Evolutionary conservation across 2,888 invertebrate species (phyloP), one percentile per base, ranked within the genome.

Genomic region (Drosophila melanosoma): DNA sequence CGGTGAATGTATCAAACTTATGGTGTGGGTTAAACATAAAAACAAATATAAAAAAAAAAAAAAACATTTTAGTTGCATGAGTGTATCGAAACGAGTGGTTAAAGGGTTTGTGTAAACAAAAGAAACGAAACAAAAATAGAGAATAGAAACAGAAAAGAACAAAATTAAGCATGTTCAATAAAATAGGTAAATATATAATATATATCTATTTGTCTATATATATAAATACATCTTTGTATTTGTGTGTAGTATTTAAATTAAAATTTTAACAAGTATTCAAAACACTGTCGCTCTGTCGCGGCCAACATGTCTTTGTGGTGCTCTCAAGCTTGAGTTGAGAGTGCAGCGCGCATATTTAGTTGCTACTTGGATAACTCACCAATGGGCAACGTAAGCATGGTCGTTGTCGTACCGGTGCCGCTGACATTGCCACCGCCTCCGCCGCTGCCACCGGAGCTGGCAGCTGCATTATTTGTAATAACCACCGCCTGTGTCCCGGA

Each of bases 341-440:
- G 20, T 36, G 53, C 45, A 69, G 51, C 23, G 38, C 45, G n/a
- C 11, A 59, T 45, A 15, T 33, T 26, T 58, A 26, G 33, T 48
- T 48, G 26, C 51, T 52, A 68, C 15, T 38, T 51, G 33, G 5
- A 15, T 36, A 52, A 92, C 92, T 93, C 87, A 95, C 95, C 95
- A 83, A 95, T 95, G 74, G 95, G 95, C 81, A 95, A 91, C 65
- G 95, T 95, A 53, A 95, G 93, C 91, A 95, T 94, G 7, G 95
- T 94, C 26, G 91, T 90, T 32, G 87, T 84, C 35, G 76, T 68
- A 6, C 85, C 89, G 32, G 82, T 54, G 54, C 85, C 76, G 38
- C 74, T 68, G 36, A 53, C 66, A 42, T 68, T 75, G 29, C 71
- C 66, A 5, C 71, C 74, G 20, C 67, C 65, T 8, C 74, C 82